Evolutionary conservation across 2,888 invertebrate genomes (phyloP).

Genomic region (Anthophora plumipes): DNA sequence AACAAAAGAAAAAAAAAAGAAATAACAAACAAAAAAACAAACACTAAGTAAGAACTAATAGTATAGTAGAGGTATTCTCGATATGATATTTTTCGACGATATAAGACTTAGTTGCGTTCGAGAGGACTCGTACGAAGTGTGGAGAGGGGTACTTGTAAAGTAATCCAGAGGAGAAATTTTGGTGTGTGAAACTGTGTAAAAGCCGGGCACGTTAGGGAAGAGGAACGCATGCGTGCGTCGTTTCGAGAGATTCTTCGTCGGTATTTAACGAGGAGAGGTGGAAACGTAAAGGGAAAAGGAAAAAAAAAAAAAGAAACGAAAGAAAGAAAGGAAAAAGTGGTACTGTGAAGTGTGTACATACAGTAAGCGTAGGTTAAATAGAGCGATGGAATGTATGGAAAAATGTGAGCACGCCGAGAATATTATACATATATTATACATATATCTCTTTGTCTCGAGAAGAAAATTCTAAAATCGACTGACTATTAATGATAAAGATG

Average conservation of each 20-base stretch:
- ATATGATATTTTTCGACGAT: conserved; percentile 82
- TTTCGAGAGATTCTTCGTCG: not conserved
- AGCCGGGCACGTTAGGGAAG: conserved; percentile 14
- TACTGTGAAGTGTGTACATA: conserved; percentile 78
- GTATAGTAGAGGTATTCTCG: conserved; percentile 81
- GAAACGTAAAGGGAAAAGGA: no score
- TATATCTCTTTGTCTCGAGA: conserved; percentile 65
- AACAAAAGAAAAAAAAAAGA: conserved; percentile 29
- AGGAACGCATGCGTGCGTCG: no score
- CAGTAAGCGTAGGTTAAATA: conserved; percentile 69
- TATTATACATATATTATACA: conserved; percentile 53
- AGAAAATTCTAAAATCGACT: conserved; percentile 70
- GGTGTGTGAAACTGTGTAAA: conserved; percentile 14
- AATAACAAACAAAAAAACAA: conserved; percentile 42
- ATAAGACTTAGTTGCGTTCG: conserved; percentile 78
- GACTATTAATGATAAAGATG: conserved; percentile 64
- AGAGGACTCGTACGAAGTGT: conserved; percentile 67
- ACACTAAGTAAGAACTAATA: conserved; percentile 73
- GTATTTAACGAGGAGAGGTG: not conserved
- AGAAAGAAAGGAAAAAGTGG: conserved; percentile 60
- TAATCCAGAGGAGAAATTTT: conserved; percentile 71
- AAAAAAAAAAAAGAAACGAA: conserved; percentile 32
- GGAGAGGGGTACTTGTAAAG: conserved; percentile 79
- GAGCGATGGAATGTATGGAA: conserved; percentile 45
- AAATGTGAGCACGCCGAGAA: conserved; percentile 42